Conservation (phyloP, 2,797 vertebrate species). For the Pagetopsis macropterus region DNA sequence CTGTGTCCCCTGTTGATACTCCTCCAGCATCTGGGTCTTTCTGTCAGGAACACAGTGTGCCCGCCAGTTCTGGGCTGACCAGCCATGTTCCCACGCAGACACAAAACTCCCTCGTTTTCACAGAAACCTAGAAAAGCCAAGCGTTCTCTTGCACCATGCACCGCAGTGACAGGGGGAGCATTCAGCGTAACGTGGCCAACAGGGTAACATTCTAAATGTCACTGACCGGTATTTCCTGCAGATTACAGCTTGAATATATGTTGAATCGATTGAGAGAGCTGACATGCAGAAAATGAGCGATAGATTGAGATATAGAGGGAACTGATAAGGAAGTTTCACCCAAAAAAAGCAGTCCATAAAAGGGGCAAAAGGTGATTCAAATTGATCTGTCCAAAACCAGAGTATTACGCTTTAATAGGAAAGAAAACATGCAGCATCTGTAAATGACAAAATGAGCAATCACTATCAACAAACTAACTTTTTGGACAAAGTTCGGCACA, state of each 20-base stretch:
- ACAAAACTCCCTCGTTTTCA: constrained; percentile 32
- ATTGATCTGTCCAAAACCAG: background rate
- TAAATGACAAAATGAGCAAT: background rate
- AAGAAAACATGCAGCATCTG: background rate
- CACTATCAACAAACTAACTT: no score
- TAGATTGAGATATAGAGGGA: background rate
- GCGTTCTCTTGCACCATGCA: constrained; percentile 22
- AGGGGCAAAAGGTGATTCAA: background rate
- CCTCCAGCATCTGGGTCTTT: constrained; percentile 49
- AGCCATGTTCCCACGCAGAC: constrained; percentile 37
- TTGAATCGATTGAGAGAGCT: constrained; percentile 23
- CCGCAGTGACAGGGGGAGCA: constrained; percentile 21
- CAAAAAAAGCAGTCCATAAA: background rate
- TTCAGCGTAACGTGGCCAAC: constrained; percentile 24
- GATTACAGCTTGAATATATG: constrained; percentile 21
- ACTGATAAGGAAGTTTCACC: background rate
- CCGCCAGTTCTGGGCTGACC: constrained; percentile 52
- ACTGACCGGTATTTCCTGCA: constrained; percentile 34
- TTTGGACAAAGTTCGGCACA: background rate
- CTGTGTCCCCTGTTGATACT: constrained; percentile 29
- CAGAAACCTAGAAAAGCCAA: constrained; percentile 61
- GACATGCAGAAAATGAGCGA: constrained; percentile 5
- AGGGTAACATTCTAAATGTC: constrained; percentile 46
- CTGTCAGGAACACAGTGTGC: constrained; percentile 67
- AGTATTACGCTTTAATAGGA: background rate